A percentile compares a stretch with the other conserved stretches of the same genome.
Evolutionary conservation across 1,140 invertebrate species (phyloP).

Genomic region (Andricus grossulariae): DNA sequence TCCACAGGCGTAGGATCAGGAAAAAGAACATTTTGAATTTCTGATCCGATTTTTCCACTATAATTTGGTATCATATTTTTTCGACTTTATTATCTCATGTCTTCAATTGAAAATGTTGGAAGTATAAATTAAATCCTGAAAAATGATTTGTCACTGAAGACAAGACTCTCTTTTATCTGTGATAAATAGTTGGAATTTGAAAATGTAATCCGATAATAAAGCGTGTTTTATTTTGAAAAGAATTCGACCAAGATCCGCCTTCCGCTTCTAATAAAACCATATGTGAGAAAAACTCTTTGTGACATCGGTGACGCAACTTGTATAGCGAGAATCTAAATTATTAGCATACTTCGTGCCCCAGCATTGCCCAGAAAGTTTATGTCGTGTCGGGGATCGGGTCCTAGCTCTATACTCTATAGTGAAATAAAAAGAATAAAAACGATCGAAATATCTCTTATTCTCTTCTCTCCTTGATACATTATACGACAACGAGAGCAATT

Average conservation of each 20-base stretch:
- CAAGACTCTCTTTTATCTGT: background rate
- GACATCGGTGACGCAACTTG: slow-evolving; percentile 18
- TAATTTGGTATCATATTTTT: too few species aligned
- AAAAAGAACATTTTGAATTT: too few species aligned
- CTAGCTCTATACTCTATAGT: background rate
- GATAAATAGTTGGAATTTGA: background rate
- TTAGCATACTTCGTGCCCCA: slow-evolving; percentile 4
- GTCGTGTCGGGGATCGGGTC: background rate
- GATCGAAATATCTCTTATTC: slow-evolving; percentile 19
- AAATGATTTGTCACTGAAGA: too few species aligned
- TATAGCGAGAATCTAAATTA: slow-evolving; percentile 21
- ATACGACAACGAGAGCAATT: slow-evolving; percentile 2
- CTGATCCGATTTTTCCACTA: too few species aligned
- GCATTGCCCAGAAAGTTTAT: slow-evolving; percentile 21
- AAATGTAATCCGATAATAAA: background rate
- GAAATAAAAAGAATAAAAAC: slow-evolving; percentile 7
- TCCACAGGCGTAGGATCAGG: too few species aligned
- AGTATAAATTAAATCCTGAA: too few species aligned
- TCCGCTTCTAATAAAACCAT: background rate
- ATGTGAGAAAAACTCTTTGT: background rate
- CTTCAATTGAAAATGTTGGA: too few species aligned
- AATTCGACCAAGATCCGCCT: background rate
- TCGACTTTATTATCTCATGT: too few species aligned
- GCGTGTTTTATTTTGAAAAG: slow-evolving; percentile 2
- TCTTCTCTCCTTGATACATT: background rate